Evolutionary conservation across 2,113 vertebrate genomes (phyloP), one percentile per base, ranked within the genome.

Genomic region (Thermophis baileyi): DNA sequence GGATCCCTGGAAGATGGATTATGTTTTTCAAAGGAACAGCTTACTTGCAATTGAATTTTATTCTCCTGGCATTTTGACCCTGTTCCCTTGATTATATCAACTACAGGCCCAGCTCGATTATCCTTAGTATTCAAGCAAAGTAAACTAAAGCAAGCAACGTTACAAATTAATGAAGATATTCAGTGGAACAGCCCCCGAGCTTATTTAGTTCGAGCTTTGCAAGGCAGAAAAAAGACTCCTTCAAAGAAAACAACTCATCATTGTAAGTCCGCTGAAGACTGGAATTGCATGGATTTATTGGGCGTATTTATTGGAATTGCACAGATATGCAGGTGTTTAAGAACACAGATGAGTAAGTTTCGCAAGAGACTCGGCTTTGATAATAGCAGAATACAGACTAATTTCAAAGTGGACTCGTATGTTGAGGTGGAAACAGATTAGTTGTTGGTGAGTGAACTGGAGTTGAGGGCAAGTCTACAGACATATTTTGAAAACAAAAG

Each of bases 401-500:
- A 92, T 74, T 53, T 63, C 18, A 20, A 51, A 54, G 20, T 24
- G 44, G 60, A 50, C 6, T 49, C 27, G 3, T 27, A 35, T 89
- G 25, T 91, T 22, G 49, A 94, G 53, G 14, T 91, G 54, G 90
- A 44, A 95, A 89, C 49, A 51, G 93, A 69, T 35, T 92, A 49
- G 12, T 94, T 55, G n/a, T 90, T 94, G 55, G 94, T 94, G 63
- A 0, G 0, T 54, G 14, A 91, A 89, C 10, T 88, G 30, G 25
- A 69, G 89, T 85, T 92, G 10, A 91, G 85, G 91, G 94, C 60
- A 63, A 35, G 3, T n/a, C 24, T 12, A 60, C n/a, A 14, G 88
- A 44, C 18, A 55, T 95, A 93, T 96, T 96, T 96, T 85, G 95
- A 94, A 51, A 44, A 91, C 60, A 57, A 0, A 0, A 92, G 94